Base-by-base conservation (phyloP, 2,113 vertebrate genomes). In the Fregetta grallaria region DNA sequence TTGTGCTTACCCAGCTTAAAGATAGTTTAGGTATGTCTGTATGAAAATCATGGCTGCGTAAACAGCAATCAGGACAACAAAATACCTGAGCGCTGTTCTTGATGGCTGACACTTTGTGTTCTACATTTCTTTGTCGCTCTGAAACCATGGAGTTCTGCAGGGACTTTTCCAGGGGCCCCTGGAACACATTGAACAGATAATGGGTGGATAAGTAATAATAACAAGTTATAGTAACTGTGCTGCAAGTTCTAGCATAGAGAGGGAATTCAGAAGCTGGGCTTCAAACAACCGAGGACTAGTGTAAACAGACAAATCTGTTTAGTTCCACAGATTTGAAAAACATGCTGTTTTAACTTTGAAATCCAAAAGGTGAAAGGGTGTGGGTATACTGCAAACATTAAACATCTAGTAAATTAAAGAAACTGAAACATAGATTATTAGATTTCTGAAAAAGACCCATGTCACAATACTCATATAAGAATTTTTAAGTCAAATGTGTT, bases 131-230 rank as follows among this genome's bases (percentile, higher is more conserved):
- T 83, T 99, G 99, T 79, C 99, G 98, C 98, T 99, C 99, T 34
- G 98, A 98, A 68, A 98, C 98, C 91, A 98, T 98, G 3, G 99
- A 99, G 87, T 95, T 99, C 97, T 99, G 99, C 93, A 99, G 95
- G 5, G 99, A 99, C 90, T 99, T 99, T 93, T 99, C 99, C 97
- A 99, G 96, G 0, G 99, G 99, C 19, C 99, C 99, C 99, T 99
- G 97, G 63, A 94, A 96, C 85, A 95, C 71, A 66, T 55, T 32
- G 73, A 77, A 72, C 67, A 88, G 42, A 38, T 58, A 45, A 86
- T 2, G 29, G 30, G 13, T 45, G 55, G 27, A n/a, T 58, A 10
- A 94, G 45, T 61, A 87, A 66, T 26, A 66, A 19, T 32, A 53
- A 59, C 3, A 1, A 49, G 49, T 3, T 15, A 40, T 15, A 53